phyloP scores from a whole-genome alignment of 2,113 vertebrate genomes.

The Drymodes brunneopygia region DNA sequence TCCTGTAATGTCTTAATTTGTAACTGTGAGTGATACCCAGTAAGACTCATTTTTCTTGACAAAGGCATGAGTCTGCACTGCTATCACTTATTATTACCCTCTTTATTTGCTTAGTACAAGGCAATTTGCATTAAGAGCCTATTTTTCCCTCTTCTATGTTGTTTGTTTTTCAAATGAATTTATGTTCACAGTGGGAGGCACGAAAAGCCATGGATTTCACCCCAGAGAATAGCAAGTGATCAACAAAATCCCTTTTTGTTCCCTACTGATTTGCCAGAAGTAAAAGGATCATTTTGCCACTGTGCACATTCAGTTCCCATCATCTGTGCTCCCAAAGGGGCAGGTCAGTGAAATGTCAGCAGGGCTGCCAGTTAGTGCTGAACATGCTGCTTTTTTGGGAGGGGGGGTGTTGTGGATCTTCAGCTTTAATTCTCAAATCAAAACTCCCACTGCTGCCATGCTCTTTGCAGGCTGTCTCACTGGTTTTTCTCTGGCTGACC shows the following conservation, averaged over 20 bases:
- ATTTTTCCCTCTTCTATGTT: neutral
- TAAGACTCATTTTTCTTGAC: neutral
- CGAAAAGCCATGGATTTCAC: neutral
- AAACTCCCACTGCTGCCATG: neutral
- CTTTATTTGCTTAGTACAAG: neutral
- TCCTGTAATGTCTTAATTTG: neutral
- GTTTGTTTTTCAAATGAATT: constrained; percentile 32
- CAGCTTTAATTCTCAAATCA: neutral
- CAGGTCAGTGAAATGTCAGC: neutral
- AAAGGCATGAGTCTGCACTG: neutral
- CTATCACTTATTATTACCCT: neutral
- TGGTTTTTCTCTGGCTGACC: neutral
- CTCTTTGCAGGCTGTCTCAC: neutral
- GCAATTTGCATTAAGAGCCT: constrained; percentile 2
- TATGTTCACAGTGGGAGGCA: neutral
- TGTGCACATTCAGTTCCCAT: neutral
- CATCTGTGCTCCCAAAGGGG: neutral
- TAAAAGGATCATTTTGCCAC: neutral
- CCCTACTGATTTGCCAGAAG: neutral
- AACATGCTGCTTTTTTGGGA: neutral
- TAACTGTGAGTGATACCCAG: neutral
- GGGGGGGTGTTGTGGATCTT: neutral
- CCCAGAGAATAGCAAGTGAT: neutral
- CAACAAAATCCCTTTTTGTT: neutral
- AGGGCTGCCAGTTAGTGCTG: neutral